phyloP scores from a whole-genome alignment of 2,888 invertebrate genomes.

The Diadegma fenestrale region DNA sequence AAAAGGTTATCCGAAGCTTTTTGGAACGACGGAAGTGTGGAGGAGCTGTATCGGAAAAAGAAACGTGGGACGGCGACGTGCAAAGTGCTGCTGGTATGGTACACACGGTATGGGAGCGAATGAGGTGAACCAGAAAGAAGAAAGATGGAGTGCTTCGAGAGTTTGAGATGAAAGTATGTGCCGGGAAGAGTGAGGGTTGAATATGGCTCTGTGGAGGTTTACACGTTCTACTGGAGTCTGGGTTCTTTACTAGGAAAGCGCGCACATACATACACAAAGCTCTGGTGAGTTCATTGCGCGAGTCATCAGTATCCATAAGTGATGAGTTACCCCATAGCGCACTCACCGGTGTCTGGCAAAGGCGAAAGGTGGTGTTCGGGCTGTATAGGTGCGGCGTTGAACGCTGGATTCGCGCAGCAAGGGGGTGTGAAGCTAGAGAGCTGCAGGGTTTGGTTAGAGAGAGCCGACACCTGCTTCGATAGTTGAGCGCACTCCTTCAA shows the following conservation, averaged over 20 bases:
- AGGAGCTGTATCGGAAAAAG: conserved; percentile 52
- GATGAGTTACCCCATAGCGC: conserved; percentile 86
- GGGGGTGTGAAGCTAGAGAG: conserved; percentile 61
- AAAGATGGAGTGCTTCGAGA: conserved; percentile 64
- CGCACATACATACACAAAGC: conserved; percentile 46
- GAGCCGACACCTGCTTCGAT: conserved; percentile 83
- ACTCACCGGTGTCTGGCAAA: conserved; percentile 63
- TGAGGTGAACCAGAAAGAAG: conserved; percentile 62
- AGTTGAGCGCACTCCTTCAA: conserved; percentile 77
- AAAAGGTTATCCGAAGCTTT: conserved; percentile 82
- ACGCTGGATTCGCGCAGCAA: conserved; percentile 8
- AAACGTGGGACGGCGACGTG: conserved; percentile 43
- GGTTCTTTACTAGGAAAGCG: conserved; percentile 68
- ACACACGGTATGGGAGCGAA: conserved; percentile 83
- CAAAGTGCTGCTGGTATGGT: conserved; percentile 47
- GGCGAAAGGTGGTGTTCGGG: conserved; percentile 61
- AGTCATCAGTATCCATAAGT: conserved; percentile 93
- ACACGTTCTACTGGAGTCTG: conserved; percentile 64
- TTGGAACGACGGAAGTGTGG: conserved; percentile 53
- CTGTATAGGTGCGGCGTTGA: conserved; percentile 33
- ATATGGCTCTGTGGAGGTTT: conserved; percentile 71
- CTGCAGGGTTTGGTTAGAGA: conserved; percentile 75
- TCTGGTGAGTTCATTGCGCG: conserved; percentile 87
- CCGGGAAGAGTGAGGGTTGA: conserved; percentile 66
- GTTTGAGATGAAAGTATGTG: conserved; percentile 64